These are phyloP conservation scores for Schizaphis graminum DNA, from an alignment of 2,888 invertebrate genomes.

Conservation along the genomic window DNA sequence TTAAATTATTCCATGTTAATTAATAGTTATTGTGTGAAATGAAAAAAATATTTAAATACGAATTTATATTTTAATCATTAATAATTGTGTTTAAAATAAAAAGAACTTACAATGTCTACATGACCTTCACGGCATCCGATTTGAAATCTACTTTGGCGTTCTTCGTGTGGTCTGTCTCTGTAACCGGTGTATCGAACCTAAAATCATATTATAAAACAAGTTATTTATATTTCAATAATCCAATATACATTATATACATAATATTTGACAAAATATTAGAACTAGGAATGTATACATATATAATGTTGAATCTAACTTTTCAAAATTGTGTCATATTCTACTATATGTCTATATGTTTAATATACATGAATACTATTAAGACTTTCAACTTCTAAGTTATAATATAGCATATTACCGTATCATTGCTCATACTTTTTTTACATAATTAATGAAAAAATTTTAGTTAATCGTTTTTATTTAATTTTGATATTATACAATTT, in stretches of 20 bases:
- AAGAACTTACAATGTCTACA: conserved; percentile 83
- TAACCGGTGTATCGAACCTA: conserved; percentile 95
- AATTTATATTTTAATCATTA: neutral
- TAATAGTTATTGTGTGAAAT: neutral
- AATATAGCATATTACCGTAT: too few relatives aligned
- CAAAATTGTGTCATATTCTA: too few relatives aligned
- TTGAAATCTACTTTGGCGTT: conserved; percentile 92
- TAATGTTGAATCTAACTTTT: too few relatives aligned
- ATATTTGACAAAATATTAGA: neutral
- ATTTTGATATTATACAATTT: too few relatives aligned
- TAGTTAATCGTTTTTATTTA: too few relatives aligned
- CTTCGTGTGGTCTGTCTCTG: conserved; percentile 91
- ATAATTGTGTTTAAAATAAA: conserved; percentile 11
- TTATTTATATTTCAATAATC: neutral
- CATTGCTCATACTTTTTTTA: too few relatives aligned
- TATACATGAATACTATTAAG: too few relatives aligned
- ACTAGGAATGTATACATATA: too few relatives aligned
- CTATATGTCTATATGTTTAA: too few relatives aligned
- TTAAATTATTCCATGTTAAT: neutral
- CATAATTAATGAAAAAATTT: too few relatives aligned
- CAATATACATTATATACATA: too few relatives aligned
- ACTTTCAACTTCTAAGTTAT: too few relatives aligned
- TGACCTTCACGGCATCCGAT: conserved; percentile 96
- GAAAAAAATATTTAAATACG: neutral
- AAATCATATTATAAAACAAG: conserved; percentile 67